A percentile compares a stretch with the other conserved stretches of the same genome.
These are phyloP conservation scores for Ormyrus rosae DNA, from an alignment of 2,888 invertebrate species.

Conservation along the genomic window DNA sequence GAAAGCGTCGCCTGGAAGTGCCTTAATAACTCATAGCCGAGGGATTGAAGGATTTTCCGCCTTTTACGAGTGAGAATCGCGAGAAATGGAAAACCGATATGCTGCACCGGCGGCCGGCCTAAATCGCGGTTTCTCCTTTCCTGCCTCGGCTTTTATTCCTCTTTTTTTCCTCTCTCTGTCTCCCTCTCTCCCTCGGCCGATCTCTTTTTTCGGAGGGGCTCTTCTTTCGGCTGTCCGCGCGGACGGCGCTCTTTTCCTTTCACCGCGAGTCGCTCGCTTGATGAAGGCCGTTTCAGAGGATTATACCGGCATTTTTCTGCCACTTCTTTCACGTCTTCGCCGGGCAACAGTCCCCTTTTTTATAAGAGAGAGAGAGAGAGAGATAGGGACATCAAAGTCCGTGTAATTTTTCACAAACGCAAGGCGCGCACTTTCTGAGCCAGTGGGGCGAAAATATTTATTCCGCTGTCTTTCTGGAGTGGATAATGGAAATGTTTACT, in stretches of 20 bases:
- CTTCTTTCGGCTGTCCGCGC: background rate
- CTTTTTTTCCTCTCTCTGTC: background rate
- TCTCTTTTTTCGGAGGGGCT: too few species aligned
- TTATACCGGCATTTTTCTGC: constrained; percentile 26
- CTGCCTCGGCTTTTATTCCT: background rate
- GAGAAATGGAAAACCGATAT: constrained; percentile 51
- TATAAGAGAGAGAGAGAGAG: background rate
- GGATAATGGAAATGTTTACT: too few species aligned
- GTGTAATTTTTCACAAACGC: constrained; percentile 10
- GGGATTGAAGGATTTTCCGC: constrained; percentile 43
- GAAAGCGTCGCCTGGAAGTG: constrained; percentile 16
- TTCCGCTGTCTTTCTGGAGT: too few species aligned
- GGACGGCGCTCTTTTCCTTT: background rate
- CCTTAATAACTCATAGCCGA: constrained; percentile 50
- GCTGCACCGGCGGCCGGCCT: background rate
- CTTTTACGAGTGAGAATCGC: constrained; percentile 46
- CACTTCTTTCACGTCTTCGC: background rate
- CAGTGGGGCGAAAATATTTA: too few species aligned
- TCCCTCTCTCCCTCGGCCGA: background rate
- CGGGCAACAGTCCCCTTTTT: background rate
- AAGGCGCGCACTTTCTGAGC: too few species aligned
- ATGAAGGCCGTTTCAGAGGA: constrained; percentile 32
- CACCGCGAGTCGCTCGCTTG: background rate
- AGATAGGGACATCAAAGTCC: background rate
- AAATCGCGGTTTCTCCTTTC: constrained; percentile 5